Percentiles rank a stretch among this genome's conserved stretches.
These are phyloP conservation scores for Mechanitis messenoides DNA, from an alignment of 2,888 invertebrate genomes.

Conservation along the genomic window DNA sequence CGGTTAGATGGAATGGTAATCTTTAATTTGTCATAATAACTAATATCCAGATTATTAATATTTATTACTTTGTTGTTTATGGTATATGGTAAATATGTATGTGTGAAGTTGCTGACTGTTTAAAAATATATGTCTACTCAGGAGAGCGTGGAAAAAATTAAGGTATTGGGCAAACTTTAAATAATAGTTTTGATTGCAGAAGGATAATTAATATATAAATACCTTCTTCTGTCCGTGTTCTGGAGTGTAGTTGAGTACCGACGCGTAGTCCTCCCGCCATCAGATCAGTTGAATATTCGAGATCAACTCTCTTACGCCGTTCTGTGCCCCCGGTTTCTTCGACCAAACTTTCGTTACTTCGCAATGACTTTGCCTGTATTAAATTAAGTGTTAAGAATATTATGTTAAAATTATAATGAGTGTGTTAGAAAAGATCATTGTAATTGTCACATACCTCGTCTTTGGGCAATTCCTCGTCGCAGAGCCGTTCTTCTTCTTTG, in stretches of 20 bases:
- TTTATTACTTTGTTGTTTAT: too few species aligned
- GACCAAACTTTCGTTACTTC: slow-evolving; percentile 61
- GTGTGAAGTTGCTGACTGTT: too few species aligned
- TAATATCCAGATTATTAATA: too few species aligned
- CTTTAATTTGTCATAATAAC: too few species aligned
- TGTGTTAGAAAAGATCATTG: slow-evolving; percentile 1
- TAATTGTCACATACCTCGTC: slow-evolving; percentile 78
- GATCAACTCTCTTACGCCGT: slow-evolving; percentile 86
- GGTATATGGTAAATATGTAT: too few species aligned
- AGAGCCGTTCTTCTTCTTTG: slow-evolving; percentile 89
- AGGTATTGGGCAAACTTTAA: too few species aligned
- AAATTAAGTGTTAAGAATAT: background rate
- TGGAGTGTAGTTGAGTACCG: slow-evolving; percentile 87
- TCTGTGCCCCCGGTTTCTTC: slow-evolving; percentile 77
- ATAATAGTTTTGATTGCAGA: too few species aligned
- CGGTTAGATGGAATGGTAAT: background rate
- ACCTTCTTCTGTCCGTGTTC: slow-evolving; percentile 89
- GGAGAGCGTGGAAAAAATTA: too few species aligned
- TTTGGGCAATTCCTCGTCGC: slow-evolving; percentile 86
- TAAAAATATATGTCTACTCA: too few species aligned
- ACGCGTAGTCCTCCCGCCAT: slow-evolving; percentile 88
- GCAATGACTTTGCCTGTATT: slow-evolving; percentile 57
- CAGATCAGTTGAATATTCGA: slow-evolving; percentile 90
- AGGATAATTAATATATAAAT: background rate
- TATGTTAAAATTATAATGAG: background rate